Evolutionary conservation across 2,888 invertebrate species (phyloP).

Genomic region (Meliscaeva auricollis): DNA sequence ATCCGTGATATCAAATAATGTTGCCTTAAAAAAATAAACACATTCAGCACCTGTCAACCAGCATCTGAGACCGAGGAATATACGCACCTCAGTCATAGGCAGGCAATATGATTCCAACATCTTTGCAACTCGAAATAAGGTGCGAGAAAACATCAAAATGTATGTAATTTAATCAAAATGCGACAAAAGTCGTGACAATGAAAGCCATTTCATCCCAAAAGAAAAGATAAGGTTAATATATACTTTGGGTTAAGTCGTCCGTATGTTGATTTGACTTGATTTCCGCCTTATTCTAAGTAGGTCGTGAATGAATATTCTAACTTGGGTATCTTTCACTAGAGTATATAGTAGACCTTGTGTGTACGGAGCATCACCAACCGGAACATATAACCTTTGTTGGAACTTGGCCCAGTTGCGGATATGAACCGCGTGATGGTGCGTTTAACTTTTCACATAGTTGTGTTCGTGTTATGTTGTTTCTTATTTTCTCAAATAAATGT

Average conservation of each 20-base stretch:
- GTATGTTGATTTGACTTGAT: constrained; percentile 25
- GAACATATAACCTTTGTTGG: constrained; percentile 11
- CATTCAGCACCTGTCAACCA: not conserved
- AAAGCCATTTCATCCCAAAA: constrained; percentile 13
- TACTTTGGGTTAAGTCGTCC: constrained; percentile 10
- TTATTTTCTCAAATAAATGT: not conserved
- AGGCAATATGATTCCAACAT: constrained; percentile 15
- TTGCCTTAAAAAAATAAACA: not conserved
- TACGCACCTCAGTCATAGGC: no score
- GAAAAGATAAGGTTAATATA: constrained; percentile 42
- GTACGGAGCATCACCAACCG: not conserved
- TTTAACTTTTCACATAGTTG: not conserved
- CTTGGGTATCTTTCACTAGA: no score
- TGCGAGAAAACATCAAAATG: constrained; percentile 24
- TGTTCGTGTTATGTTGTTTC: not conserved
- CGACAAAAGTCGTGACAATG: constrained; percentile 42
- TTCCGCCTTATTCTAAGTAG: not conserved
- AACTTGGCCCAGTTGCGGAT: not conserved
- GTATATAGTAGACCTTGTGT: no score
- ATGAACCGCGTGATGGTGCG: not conserved
- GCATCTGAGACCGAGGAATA: no score
- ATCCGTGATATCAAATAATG: constrained; percentile 45
- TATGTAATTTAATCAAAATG: constrained; percentile 40
- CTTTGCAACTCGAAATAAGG: not conserved
- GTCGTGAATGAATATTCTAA: not conserved